Evolutionary conservation across 2,888 invertebrate species (phyloP), one percentile per base, ranked within the genome.

Genomic region (Agrotis exclamationis): DNA sequence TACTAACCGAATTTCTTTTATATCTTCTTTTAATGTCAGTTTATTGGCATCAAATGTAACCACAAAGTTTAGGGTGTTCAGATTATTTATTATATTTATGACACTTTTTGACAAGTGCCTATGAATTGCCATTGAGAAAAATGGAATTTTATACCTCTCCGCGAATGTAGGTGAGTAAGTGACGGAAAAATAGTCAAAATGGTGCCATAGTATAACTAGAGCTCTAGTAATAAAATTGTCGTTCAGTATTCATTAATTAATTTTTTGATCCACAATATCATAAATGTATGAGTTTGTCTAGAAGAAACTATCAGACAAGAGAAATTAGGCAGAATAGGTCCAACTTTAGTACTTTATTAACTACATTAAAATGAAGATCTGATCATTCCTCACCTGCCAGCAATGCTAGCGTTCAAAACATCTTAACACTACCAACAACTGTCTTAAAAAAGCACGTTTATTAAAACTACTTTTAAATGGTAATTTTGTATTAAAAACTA

Each of bases 11-110:
- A 39, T 39, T 11, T 11, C 39, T 39, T 39, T 39, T 39, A 39
- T 39, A 11, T 39, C 3, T 47, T 58, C 57, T 24, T 69, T 57
- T 51, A 20, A 20, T 63, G n/a, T 6, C 7, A 16, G 16, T 58
- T 58, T 58, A 22, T n/a, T 22, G 45, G 18, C 20, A 47, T 39
- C 18, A 45, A 50, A 13, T 3, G 13, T 51, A 14, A 16, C 14
- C 3, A 13, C 6, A 0, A 28, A n/a, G 5, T 67, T 58, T 67
- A 20, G 18, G 24, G 24, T 44, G 3, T 33, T 56, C 56, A 3
- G 33, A 33, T 56, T 56, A 56, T 56, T 56, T 56, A 56, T 56
- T 56, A 56, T 13, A 33, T 33, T 33, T 56, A 56, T 56, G n/a
- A 56, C 20, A 14, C 14, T 6, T 13, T 33, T 7, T 33, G 56